Conservation (phyloP, 1,140 invertebrate species). For the Zaprionus africanus region DNA sequence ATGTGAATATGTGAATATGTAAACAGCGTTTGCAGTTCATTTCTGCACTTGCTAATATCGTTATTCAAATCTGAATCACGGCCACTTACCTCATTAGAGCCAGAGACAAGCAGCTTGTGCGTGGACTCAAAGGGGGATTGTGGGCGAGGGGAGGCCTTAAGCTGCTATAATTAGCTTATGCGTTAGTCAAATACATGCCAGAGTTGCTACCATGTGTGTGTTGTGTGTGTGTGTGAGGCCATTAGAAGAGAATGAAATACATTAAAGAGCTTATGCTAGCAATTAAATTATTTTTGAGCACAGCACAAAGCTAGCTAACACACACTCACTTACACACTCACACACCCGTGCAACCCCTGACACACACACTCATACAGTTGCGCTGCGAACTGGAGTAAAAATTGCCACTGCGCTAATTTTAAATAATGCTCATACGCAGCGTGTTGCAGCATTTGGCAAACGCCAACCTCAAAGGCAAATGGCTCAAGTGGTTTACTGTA, state of each 20-base stretch:
- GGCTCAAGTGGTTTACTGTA: constrained; percentile 54
- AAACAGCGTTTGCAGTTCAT: constrained; percentile 8
- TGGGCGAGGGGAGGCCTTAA: neutral
- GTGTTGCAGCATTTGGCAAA: constrained; percentile 42
- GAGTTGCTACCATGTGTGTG: neutral
- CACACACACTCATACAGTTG: constrained; percentile 4
- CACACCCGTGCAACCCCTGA: neutral
- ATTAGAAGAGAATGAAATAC: constrained; percentile 49
- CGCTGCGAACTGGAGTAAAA: constrained; percentile 30
- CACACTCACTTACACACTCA: constrained; percentile 15
- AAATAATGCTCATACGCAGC: constrained; percentile 76
- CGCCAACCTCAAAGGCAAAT: constrained; percentile 59
- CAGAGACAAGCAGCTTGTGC: neutral
- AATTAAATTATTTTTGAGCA: constrained; percentile 79
- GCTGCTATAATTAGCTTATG: constrained; percentile 60
- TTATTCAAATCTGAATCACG: constrained; percentile 21
- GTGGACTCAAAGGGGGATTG: neutral
- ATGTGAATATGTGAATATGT: neutral
- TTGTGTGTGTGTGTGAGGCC: constrained; percentile 15
- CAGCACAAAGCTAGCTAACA: constrained; percentile 43
- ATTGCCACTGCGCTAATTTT: constrained; percentile 63
- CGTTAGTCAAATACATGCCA: constrained; percentile 50
- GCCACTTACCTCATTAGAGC: constrained; percentile 28
- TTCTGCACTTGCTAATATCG: constrained; percentile 10
- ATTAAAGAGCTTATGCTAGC: constrained; percentile 78